These are phyloP conservation scores for Camelus dromedarius DNA, from an alignment of 2,113 vertebrate species.

Conservation along the genomic window DNA sequence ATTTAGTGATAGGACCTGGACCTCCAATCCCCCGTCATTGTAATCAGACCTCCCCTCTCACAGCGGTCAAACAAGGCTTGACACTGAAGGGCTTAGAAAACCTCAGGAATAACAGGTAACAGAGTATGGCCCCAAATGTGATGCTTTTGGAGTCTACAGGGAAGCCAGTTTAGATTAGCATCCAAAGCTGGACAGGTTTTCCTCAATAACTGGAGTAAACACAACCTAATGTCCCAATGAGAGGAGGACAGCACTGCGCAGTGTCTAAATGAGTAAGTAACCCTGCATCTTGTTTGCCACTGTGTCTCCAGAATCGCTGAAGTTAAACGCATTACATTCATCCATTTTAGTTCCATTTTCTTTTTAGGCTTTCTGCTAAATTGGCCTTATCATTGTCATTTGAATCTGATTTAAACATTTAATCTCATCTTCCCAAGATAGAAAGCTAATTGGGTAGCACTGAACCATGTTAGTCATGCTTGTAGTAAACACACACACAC, in stretches of 20 bases:
- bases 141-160: background rate
- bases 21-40: constrained; percentile 14
- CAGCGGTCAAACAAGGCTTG: background rate
- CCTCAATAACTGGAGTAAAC: background rate
- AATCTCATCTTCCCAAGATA: constrained; percentile 47
- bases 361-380: constrained; percentile 54
- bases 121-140: background rate
- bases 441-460: constrained; percentile 55
- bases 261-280: constrained; percentile 40
- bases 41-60: background rate
- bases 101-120: background rate
- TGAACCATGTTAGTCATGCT: constrained; percentile 43
- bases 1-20: background rate
- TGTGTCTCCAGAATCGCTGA: constrained; percentile 43
- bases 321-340: constrained; percentile 35
- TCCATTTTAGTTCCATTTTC: constrained; percentile 48
- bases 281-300: background rate
- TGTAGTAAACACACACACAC: background rate
- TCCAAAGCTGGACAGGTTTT: background rate
- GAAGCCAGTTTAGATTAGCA: constrained; percentile 28
- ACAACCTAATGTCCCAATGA: background rate
- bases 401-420: constrained; percentile 59
- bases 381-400: constrained; percentile 43
- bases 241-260: background rate
- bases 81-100: constrained; percentile 19